A percentile compares a stretch with the other conserved stretches of the same genome.
phyloP scores from a whole-genome alignment of 2,888 invertebrate genomes.

The Theodoxus fluviatilis region DNA sequence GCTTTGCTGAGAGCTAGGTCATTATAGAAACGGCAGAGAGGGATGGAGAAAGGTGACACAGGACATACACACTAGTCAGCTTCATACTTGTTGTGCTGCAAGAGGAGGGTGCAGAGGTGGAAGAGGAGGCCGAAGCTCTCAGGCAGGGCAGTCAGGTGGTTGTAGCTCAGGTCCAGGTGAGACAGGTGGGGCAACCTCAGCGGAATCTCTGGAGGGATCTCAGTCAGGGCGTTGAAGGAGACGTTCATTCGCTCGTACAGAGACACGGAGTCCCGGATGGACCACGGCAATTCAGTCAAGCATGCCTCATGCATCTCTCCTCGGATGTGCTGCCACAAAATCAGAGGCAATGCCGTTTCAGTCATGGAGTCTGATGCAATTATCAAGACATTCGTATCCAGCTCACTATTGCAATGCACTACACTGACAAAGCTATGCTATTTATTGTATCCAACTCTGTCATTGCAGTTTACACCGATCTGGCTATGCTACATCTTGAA shows the following conservation, averaged over 20 bases:
- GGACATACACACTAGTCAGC: too few species aligned
- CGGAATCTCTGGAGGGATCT: slow-evolving; percentile 60
- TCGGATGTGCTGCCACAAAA: slow-evolving; percentile 58
- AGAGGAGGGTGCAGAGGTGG: slow-evolving; percentile 56
- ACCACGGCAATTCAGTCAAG: slow-evolving; percentile 59
- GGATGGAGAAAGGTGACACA: too few species aligned
- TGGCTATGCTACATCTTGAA: too few species aligned
- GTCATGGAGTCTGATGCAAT: too few species aligned
- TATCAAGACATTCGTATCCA: too few species aligned
- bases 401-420: too few species aligned
- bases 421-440: too few species aligned
- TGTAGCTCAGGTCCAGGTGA: slow-evolving; percentile 61
- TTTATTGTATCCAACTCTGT: too few species aligned
- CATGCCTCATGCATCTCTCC: slow-evolving; percentile 55
- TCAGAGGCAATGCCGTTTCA: too few species aligned
- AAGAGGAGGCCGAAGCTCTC: slow-evolving; percentile 62
- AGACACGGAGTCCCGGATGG: slow-evolving; percentile 59
- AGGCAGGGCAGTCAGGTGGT: slow-evolving; percentile 57
- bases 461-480: too few species aligned
- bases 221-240: slow-evolving; percentile 62
- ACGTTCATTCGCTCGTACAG: slow-evolving; percentile 62
- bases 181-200: slow-evolving; percentile 62
- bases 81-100: slow-evolving; percentile 61
- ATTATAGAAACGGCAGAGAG: too few species aligned
- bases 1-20: too few species aligned